Conservation (phyloP, 2,113 vertebrate species). For the Podarcis cretensis region DNA sequence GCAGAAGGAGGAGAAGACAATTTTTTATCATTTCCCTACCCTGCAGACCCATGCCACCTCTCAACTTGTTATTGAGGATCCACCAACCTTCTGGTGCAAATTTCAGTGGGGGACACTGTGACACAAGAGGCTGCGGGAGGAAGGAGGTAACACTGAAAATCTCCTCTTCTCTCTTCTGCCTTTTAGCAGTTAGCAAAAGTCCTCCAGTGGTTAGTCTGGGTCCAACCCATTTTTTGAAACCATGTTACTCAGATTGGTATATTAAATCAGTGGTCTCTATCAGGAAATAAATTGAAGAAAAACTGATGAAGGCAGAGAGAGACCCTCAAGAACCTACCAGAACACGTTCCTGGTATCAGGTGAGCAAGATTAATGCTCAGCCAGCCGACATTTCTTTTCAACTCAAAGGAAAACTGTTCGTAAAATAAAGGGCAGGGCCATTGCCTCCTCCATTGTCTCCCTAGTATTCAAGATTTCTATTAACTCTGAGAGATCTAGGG, state of each 20-base stretch:
- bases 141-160: no score
- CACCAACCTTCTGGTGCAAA: no score
- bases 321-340: background rate
- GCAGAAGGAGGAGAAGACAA: no score
- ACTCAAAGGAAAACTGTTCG: background rate
- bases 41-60: no score
- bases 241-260: fast-evolving
- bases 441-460: background rate
- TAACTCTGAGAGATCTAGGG: background rate
- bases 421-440: background rate
- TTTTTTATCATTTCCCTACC: no score
- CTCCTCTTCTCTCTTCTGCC: background rate
- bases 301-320: background rate
- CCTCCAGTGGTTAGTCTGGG: background rate
- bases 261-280: background rate
- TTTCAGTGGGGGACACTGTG: no score
- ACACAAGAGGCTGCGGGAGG: no score
- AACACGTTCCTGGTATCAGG: background rate
- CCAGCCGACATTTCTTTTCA: background rate
- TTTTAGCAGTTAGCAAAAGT: background rate
- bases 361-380: conserved; percentile 19
- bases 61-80: no score
- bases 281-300: background rate
- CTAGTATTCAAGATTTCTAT: background rate
- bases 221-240: background rate